Evolutionary conservation across 2,888 invertebrate genomes (phyloP), one percentile per base, ranked within the genome.

Genomic region (Caenorhabditis becei): DNA sequence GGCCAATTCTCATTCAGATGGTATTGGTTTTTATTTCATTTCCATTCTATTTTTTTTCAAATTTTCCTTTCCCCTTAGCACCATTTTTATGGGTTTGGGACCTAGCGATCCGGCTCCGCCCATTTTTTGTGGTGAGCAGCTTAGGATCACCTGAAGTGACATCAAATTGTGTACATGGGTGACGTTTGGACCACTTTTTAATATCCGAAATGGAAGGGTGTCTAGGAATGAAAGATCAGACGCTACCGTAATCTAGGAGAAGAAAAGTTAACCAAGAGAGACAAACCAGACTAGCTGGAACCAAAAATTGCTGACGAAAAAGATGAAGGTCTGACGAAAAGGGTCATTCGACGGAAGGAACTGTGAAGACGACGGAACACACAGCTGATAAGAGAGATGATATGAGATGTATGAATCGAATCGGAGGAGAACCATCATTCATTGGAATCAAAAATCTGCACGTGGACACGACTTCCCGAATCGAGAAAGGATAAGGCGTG

Each of bases 351-450:
- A 49, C 53, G 44, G 61, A 41, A 61, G 47, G 62, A 44, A 62
- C 61, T 49, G 69, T 61, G 58, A 59, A 23, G 37, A 28, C 32
- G 26, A 51, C 24, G 49, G 59, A 61, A 71, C 54, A 53, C 51
- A 49, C 71, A 71, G 54, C 54, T 62, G 71, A 71, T 62, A 62
- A 71, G 54, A n/a, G n/a, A 71, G 35, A 51, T 61, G 47, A 47
- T 3, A 20, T 2, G 11, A 47, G 47, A 47, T 41, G 14, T 41
- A 41, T 41, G 41, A 41, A 41, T 41, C 16, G 32, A 7, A 41
- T n/a, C n/a, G n/a, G n/a, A 41, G 14, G 41, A 41, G 41, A 41
- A 2, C 14, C 41, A 51, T 53, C 49, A 49, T 51, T 63, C 32
- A 35, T 20, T 63, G 54, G 23, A 23, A 32, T 14, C 16, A 20